These are phyloP conservation scores for Pogonomyrmex californicus DNA, from an alignment of 1,140 invertebrate species.

Conservation along the genomic window DNA sequence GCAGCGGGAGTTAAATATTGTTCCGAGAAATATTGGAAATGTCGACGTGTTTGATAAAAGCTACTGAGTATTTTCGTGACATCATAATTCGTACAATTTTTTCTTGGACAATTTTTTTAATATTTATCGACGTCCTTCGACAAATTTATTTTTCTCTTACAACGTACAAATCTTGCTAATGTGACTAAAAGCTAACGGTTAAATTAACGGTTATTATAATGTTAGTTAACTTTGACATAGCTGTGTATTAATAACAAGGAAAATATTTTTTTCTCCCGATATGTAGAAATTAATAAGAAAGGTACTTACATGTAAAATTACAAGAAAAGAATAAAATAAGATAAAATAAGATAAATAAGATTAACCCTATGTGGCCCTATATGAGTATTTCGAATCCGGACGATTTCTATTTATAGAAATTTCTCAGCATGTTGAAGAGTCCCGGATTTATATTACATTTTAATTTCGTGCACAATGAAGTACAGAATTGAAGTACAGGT, in stretches of 20 bases:
- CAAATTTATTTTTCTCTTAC: not conserved
- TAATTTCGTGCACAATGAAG: too few relatives aligned
- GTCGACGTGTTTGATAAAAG: not conserved
- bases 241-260: not conserved
- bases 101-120: not conserved
- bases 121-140: not conserved
- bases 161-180: not conserved
- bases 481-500: too few relatives aligned
- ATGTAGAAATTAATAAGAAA: not conserved
- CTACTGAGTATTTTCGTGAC: not conserved
- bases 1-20: not conserved
- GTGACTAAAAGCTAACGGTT: not conserved
- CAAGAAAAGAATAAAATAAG: not conserved
- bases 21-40: not conserved
- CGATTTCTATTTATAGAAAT: too few relatives aligned
- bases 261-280: not conserved
- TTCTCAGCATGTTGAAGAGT: too few relatives aligned
- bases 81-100: not conserved
- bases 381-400: too few relatives aligned
- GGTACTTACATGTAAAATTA: not conserved
- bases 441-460: too few relatives aligned
- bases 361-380: too few relatives aligned
- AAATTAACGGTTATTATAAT: not conserved
- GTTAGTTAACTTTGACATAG: not conserved
- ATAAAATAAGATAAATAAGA: too few relatives aligned